Percentiles rank a stretch among this genome's conserved stretches.
Evolutionary conservation across 2,113 vertebrate species (phyloP).

Genomic region (Fulica atra): DNA sequence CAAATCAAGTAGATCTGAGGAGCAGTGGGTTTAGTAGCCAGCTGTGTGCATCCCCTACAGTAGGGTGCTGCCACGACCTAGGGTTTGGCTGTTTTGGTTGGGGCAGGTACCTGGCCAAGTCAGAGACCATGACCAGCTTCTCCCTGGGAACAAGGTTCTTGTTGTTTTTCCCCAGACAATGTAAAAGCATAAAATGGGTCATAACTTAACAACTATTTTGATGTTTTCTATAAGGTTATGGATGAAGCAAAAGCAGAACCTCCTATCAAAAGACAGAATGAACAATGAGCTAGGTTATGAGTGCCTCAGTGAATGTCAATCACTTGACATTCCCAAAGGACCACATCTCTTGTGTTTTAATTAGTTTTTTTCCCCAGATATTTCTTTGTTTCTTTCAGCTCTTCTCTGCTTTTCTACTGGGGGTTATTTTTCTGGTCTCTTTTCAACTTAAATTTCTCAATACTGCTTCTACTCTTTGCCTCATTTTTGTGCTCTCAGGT

Average conservation of each 20-base stretch:
- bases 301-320: not conserved
- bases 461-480: not conserved
- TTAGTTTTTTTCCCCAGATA: not conserved
- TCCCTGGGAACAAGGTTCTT: not conserved
- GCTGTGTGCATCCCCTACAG: rapidly evolving
- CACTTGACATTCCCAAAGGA: not conserved
- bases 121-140: not conserved
- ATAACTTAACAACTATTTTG: not conserved
- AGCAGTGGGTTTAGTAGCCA: not conserved
- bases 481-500: not conserved
- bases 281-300: not conserved
- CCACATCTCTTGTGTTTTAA: not conserved
- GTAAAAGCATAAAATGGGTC: not conserved
- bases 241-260: not conserved
- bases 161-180: not conserved
- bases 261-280: not conserved
- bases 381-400: not conserved
- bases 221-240: not conserved
- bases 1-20: not conserved
- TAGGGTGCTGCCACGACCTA: not conserved
- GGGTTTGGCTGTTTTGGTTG: not conserved
- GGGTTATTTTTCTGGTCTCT: not conserved
- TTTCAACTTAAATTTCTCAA: not conserved
- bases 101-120: not conserved
- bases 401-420: not conserved